Evolutionary conservation across 2,888 invertebrate species (phyloP).

Genomic region (Pseudoips prasinana): DNA sequence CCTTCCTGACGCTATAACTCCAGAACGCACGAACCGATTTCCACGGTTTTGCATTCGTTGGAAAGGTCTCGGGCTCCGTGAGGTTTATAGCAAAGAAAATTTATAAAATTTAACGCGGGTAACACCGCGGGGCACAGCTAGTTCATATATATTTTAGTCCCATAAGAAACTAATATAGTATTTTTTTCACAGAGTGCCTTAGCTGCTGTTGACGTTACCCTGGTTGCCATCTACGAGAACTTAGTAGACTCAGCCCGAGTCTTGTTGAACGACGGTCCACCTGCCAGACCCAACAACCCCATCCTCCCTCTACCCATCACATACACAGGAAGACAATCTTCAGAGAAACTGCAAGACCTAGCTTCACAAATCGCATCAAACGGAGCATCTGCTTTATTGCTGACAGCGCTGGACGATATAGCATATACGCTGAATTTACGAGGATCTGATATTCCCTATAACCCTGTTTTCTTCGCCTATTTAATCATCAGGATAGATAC

Average conservation of each 20-base stretch:
- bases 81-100: too few species aligned
- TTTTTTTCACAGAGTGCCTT: conserved; percentile 44
- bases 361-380: conserved; percentile 84
- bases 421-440: conserved; percentile 96
- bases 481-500: conserved; percentile 81
- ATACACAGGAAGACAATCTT: conserved; percentile 82
- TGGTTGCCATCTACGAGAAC: conserved; percentile 75
- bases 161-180: too few species aligned
- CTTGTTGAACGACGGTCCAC: conserved; percentile 61
- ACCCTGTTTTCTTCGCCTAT: conserved; percentile 94
- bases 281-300: conserved; percentile 49
- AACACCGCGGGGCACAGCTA: too few species aligned
- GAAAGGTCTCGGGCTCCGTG: too few species aligned
- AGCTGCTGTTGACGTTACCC: conserved; percentile 35
- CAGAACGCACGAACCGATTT: too few species aligned
- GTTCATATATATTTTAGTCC: too few species aligned
- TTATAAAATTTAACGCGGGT: too few species aligned
- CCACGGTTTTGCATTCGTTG: too few species aligned
- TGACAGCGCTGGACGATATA: conserved; percentile 94
- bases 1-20: too few species aligned
- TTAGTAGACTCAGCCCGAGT: conserved; percentile 78
- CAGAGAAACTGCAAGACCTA: conserved; percentile 85
- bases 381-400: conserved; percentile 84
- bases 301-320: conserved; percentile 73
- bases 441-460: conserved; percentile 95